Percentiles rank a stretch among this genome's conserved stretches.
phyloP scores from a whole-genome alignment of 1,140 invertebrate species.

The Drosophila repleta region DNA sequence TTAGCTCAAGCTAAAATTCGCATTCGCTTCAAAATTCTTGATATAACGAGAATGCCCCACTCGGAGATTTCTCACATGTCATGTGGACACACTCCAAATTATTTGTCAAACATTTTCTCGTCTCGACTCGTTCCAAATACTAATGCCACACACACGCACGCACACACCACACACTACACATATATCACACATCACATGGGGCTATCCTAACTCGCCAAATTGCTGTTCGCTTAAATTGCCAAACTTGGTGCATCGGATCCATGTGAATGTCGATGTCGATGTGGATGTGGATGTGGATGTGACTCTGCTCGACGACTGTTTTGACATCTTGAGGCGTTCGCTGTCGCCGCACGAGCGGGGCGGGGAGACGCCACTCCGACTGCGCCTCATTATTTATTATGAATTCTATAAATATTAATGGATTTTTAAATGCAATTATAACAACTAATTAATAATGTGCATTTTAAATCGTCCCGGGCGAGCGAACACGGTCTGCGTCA shows the following conservation, averaged over 20 bases:
- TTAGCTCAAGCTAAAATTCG: too few relatives aligned
- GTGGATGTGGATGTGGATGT: background rate
- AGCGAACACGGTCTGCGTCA: slow-evolving; percentile 36
- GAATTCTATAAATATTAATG: slow-evolving; percentile 84
- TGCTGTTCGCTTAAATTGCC: slow-evolving; percentile 71
- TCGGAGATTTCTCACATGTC: slow-evolving; percentile 21
- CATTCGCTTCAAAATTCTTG: slow-evolving; percentile 4
- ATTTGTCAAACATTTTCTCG: slow-evolving; percentile 71
- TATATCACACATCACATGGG: slow-evolving; percentile 37
- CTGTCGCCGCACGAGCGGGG: slow-evolving; percentile 42
- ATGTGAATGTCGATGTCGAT: slow-evolving; percentile 1
- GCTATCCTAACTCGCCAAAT: slow-evolving; percentile 46
- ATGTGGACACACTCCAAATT: slow-evolving; percentile 60
- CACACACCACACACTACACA: slow-evolving; percentile 67
- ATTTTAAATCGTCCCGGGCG: slow-evolving; percentile 69
- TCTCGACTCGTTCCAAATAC: slow-evolving; percentile 58
- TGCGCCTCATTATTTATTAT: slow-evolving; percentile 82
- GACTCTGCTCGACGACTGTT: slow-evolving; percentile 34
- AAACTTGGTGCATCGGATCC: slow-evolving; percentile 58
- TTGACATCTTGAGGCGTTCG: slow-evolving; percentile 76
- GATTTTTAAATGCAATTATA: slow-evolving; percentile 84
- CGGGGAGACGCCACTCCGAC: slow-evolving; percentile 29
- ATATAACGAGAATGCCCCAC: slow-evolving; percentile 36
- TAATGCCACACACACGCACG: slow-evolving; percentile 66
- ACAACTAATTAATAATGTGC: slow-evolving; percentile 84